Evolutionary conservation across 92 coral and sea anemone genomes (phyloP).

Genomic region (Micromussa lordhowensis): DNA sequence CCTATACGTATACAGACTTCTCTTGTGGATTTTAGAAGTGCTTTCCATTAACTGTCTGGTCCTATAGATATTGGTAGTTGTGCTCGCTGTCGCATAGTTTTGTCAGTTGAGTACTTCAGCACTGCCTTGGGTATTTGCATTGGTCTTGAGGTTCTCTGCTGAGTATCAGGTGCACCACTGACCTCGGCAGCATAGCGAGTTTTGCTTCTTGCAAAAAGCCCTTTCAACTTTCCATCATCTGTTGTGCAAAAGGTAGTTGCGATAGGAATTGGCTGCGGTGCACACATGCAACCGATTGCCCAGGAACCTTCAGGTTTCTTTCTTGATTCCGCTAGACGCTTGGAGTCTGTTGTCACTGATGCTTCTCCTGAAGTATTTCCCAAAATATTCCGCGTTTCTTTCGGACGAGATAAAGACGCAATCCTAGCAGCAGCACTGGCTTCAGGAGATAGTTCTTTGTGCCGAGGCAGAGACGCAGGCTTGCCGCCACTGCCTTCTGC

Average conservation of each 20-base stretch:
- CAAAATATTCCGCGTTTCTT: conserved; percentile 58
- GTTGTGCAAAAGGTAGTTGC: conserved; percentile 43
- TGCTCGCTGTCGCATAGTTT: conserved; percentile 55
- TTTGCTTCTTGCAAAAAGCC: conserved; percentile 47
- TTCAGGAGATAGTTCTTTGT: conserved; percentile 56
- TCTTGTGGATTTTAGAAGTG: conserved; percentile 7
- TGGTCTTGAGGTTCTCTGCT: conserved; percentile 47
- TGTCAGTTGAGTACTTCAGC: conserved; percentile 74
- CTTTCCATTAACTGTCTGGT: conserved; percentile 51
- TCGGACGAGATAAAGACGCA: conserved; percentile 68
- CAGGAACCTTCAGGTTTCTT: conserved; percentile 74
- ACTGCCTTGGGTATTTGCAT: conserved; percentile 88
- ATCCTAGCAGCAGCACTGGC: conserved; percentile 44
- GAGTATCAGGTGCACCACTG: conserved; percentile 34
- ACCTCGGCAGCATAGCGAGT: conserved; percentile 18
- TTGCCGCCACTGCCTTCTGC: conserved; percentile 30
- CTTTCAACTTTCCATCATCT: conserved; percentile 60
- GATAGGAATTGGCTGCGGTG: conserved; percentile 56
- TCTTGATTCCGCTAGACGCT: conserved; percentile 17
- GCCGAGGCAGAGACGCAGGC: conserved; percentile 45
- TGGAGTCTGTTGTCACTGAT: conserved; percentile 10
- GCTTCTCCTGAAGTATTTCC: conserved; percentile 34
- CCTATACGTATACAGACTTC: not conserved
- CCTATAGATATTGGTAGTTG: conserved; percentile 79
- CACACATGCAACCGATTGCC: conserved; percentile 70